These are phyloP conservation scores for Drosophila saltans DNA, from an alignment of 1,140 invertebrate species.

Conservation along the genomic window DNA sequence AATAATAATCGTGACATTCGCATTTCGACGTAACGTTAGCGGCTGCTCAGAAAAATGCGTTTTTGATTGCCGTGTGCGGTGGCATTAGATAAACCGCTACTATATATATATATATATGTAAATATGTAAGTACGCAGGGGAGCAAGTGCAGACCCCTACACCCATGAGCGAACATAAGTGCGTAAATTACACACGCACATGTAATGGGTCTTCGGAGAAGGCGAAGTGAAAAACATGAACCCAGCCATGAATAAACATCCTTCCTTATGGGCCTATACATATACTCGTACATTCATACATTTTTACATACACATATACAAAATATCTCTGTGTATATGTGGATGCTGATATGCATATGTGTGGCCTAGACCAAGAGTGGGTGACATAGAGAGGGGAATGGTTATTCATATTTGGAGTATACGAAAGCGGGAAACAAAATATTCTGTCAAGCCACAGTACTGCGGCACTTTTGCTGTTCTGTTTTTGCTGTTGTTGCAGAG, in stretches of 20 bases:
- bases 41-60: slow-evolving; percentile 38
- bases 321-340: neutral
- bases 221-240: slow-evolving; percentile 39
- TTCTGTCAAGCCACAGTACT: slow-evolving; percentile 33
- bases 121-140: slow-evolving; percentile 7
- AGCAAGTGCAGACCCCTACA: slow-evolving; percentile 2
- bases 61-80: slow-evolving; percentile 56
- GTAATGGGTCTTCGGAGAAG: slow-evolving; percentile 27
- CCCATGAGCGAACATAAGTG: slow-evolving; percentile 28
- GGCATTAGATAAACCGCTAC: slow-evolving; percentile 53
- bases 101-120: slow-evolving; percentile 30
- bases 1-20: slow-evolving; percentile 52
- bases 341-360: neutral
- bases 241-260: slow-evolving; percentile 39
- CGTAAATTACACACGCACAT: slow-evolving; percentile 39
- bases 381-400: slow-evolving; percentile 10
- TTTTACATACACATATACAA: neutral
- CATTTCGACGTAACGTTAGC: slow-evolving; percentile 15
- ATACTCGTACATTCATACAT: neutral
- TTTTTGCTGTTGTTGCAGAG: slow-evolving; percentile 15
- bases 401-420: slow-evolving; percentile 17
- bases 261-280: slow-evolving; percentile 21
- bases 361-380: neutral
- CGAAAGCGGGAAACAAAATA: slow-evolving; percentile 14
- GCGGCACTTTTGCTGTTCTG: slow-evolving; percentile 37